Conservation (phyloP, 2,888 invertebrate species). For the Tineola bisselliella region DNA sequence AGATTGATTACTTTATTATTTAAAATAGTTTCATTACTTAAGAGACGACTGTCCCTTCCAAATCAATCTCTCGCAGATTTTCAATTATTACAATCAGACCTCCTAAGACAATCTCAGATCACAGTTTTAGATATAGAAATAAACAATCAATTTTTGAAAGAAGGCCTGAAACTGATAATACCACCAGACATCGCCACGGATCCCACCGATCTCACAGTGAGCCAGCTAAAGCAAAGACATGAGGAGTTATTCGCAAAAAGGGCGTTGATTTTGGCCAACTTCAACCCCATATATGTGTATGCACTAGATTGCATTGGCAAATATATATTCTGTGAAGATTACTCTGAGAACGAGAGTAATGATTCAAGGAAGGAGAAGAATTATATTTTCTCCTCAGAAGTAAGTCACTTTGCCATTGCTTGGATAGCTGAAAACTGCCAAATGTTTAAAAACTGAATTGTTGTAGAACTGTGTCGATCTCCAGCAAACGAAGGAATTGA, state of each 20-base stretch:
- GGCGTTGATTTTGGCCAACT: slow-evolving; percentile 62
- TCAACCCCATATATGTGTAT: slow-evolving; percentile 78
- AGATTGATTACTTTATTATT: too few species aligned
- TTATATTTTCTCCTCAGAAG: background rate
- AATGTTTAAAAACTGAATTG: too few species aligned
- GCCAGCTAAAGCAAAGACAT: too few species aligned
- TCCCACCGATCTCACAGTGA: slow-evolving; percentile 13
- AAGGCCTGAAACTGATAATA: slow-evolving; percentile 76
- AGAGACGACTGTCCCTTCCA: too few species aligned
- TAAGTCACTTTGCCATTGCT: too few species aligned
- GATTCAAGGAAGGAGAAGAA: background rate
- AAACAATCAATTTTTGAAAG: slow-evolving; percentile 74
- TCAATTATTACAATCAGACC: too few species aligned
- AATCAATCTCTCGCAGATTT: too few species aligned
- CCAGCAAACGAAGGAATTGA: slow-evolving; percentile 50
- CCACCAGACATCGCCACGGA: slow-evolving; percentile 69
- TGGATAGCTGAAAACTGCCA: too few species aligned
- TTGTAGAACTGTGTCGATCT: slow-evolving; percentile 61
- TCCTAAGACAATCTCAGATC: slow-evolving; percentile 67
- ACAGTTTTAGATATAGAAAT: slow-evolving; percentile 81
- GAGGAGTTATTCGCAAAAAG: slow-evolving; percentile 45
- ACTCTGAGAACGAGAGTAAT: background rate
- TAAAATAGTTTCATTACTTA: too few species aligned
- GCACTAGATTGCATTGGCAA: slow-evolving; percentile 68
- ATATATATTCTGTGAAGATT: slow-evolving; percentile 41